phyloP scores from a whole-genome alignment of 2,797 vertebrate species.

The Hephaestus fuliginosus region DNA sequence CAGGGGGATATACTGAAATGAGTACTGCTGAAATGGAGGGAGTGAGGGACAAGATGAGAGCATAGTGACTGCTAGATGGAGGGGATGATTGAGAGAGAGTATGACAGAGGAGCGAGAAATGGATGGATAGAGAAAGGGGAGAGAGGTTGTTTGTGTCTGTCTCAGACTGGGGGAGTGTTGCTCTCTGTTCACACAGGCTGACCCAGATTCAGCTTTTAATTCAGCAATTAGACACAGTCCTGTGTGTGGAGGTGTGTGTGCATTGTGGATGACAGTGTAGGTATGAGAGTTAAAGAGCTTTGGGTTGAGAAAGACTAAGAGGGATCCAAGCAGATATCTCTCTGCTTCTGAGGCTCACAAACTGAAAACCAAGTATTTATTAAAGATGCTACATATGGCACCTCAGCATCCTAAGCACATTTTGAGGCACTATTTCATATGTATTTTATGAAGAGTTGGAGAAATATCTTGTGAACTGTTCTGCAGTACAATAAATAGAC shows the following conservation, averaged over 20 bases:
- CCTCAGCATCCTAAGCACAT: not conserved
- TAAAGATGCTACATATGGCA: not conserved
- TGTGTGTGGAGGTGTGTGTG: conserved; percentile 25
- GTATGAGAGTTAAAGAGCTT: conserved; percentile 23
- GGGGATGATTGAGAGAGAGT: conserved; percentile 33
- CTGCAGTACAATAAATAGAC: too few species aligned
- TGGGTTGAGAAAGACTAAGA: conserved; percentile 10
- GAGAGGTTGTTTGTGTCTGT: conserved; percentile 46
- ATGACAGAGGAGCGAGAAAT: conserved; percentile 17
- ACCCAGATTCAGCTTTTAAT: conserved; percentile 69
- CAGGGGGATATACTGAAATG: conserved; percentile 25
- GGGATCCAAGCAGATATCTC: not conserved
- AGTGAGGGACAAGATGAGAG: conserved; percentile 45
- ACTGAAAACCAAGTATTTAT: not conserved
- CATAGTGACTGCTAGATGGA: conserved; percentile 24
- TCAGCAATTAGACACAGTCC: conserved; percentile 60
- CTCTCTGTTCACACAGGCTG: conserved; percentile 54
- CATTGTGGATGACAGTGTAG: conserved; percentile 12
- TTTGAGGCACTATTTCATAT: not conserved
- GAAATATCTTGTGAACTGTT: too few species aligned
- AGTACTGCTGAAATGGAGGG: conserved; percentile 51
- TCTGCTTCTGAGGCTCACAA: not conserved
- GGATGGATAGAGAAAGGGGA: conserved; percentile 33
- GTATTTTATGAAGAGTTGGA: too few species aligned
- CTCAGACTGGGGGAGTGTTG: conserved; percentile 42